Base-by-base conservation (phyloP, 2,888 invertebrate genomes). In the Steinernema scapterisci region DNA sequence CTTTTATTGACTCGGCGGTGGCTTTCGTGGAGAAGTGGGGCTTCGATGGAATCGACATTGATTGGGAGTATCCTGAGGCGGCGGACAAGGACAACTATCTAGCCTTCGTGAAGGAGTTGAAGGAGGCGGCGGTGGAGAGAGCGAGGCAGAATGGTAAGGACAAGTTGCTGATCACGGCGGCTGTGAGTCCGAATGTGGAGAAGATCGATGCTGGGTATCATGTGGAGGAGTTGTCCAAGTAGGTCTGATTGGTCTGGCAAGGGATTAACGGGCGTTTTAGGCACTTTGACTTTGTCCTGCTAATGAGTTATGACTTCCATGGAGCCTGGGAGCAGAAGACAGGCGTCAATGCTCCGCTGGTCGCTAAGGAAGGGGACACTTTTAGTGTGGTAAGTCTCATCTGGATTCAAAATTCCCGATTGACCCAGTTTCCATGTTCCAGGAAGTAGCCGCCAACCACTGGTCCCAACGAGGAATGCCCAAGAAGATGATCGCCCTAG, bases 361-460 rank as follows among this genome's bases (percentile, higher is more conserved):
- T 75, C 70, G 56, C 71, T 3, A 73, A 76, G 19, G 71, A 56
- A 16, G 75, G 63, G 13, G 80, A 83, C 13, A 19, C 31, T 16
- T 82, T 82, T 80, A 82, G 83, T 70, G 74, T 81, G 56, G 82
- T 83, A 72, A 73, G 76, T 82, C 31, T 19, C 16, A 19, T 21
- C 7, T 16, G 23, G 27, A n/a, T 38, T 52, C 23, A 48, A 23
- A 31, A 13, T n/a, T n/a, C n/a, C n/a, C n/a, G n/a, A n/a, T n/a
- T n/a, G n/a, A n/a, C n/a, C n/a, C n/a, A n/a, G n/a, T n/a, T n/a
- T n/a, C n/a, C n/a, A n/a, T n/a, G n/a, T n/a, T n/a, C n/a, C 93
- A 74, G 93, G 94, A 94, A 88, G 92, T 92, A 88, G 93, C 94
- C 0, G 92, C 95, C 71, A 92, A 93, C 84, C 92, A 92, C 88